These are phyloP conservation scores for Myopa tessellatipennis DNA, from an alignment of 2,888 invertebrate genomes.

Conservation along the genomic window DNA sequence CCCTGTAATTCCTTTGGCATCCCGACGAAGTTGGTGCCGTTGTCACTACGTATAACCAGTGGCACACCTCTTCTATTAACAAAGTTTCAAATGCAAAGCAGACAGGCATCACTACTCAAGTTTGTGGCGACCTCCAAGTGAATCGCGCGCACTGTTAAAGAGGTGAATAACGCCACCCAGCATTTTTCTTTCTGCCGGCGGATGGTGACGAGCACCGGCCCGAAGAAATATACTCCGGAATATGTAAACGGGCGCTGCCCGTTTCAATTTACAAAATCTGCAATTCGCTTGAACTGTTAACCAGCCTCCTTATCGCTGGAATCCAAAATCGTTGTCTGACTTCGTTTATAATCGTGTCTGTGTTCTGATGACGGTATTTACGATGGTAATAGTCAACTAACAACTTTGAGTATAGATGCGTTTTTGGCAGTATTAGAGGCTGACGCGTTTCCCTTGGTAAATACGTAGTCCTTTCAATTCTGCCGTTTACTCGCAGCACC, in stretches of 20 bases:
- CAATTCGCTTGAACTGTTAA: no score
- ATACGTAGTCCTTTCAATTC: background rate
- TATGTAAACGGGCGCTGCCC: no score
- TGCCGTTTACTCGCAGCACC: background rate
- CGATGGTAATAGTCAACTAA: background rate
- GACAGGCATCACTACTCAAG: conserved; percentile 45
- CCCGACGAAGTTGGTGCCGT: conserved; percentile 32
- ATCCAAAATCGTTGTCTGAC: conserved; percentile 39
- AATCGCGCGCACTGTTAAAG: conserved; percentile 27
- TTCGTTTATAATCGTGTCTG: conserved; percentile 21
- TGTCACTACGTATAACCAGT: conserved; percentile 43
- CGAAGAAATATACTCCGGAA: conserved; percentile 18
- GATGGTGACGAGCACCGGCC: background rate
- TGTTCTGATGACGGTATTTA: conserved; percentile 34
- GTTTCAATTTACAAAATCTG: no score
- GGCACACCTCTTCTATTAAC: conserved; percentile 43
- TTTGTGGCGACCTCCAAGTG: conserved; percentile 44
- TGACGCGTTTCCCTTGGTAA: background rate
- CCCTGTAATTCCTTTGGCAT: conserved; percentile 37
- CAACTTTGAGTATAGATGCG: background rate
- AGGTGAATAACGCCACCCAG: background rate
- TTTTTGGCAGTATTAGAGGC: conserved; percentile 3
- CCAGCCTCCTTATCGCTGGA: no score
- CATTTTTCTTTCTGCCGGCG: conserved; percentile 15
- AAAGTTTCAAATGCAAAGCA: conserved; percentile 46